These are phyloP conservation scores for Lophotriccus pileatus DNA, from an alignment of 2,797 vertebrate genomes.

Conservation along the genomic window DNA sequence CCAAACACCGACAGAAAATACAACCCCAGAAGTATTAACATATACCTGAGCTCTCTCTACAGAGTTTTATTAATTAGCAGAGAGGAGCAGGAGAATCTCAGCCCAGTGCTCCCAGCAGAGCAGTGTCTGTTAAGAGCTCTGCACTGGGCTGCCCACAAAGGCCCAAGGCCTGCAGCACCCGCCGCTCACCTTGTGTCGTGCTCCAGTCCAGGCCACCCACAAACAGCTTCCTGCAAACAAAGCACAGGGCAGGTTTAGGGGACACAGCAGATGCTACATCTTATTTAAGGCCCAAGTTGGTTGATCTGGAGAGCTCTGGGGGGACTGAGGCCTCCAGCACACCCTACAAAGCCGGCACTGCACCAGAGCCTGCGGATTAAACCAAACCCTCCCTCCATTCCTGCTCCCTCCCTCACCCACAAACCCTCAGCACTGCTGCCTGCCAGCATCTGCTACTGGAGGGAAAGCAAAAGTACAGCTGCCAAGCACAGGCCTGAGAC, in stretches of 20 bases:
- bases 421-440: background rate
- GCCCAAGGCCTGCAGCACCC: background rate
- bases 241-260: conserved; percentile 18
- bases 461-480: conserved; percentile 9
- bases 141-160: background rate
- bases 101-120: background rate
- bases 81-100: background rate
- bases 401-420: background rate
- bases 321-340: background rate
- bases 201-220: conserved; percentile 99
- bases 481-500: background rate
- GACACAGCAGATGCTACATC: background rate
- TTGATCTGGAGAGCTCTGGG: background rate
- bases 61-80: background rate
- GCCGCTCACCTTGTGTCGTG: conserved; percentile 92
- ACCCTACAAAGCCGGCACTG: accelerated
- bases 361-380: background rate
- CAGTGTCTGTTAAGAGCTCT: background rate
- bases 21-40: accelerated
- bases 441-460: background rate
- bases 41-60: background rate
- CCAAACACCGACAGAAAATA: accelerated
- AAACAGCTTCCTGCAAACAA: conserved; percentile 91
- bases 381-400: background rate
- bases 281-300: background rate